Conservation (phyloP, 2,113 vertebrate genomes). For the Micronycteris hirsuta region DNA sequence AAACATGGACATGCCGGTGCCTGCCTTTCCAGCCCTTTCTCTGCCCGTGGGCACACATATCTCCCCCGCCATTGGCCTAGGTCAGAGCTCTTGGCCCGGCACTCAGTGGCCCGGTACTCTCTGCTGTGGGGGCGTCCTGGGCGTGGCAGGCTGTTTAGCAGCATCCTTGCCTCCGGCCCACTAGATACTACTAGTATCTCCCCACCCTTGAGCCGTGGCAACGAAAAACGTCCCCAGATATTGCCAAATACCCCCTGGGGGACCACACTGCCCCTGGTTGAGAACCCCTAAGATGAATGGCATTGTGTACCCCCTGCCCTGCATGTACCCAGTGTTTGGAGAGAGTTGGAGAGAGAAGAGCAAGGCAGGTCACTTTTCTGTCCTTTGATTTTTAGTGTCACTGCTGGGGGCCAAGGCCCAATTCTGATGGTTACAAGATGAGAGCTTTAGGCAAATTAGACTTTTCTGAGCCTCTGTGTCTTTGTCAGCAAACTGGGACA, state of each 20-base stretch:
- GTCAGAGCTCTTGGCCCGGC: rapidly evolving
- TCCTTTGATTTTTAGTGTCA: neutral
- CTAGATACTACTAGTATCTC: neutral
- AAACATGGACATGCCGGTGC: neutral
- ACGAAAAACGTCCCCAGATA: neutral
- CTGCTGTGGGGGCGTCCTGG: neutral
- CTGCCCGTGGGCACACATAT: rapidly evolving
- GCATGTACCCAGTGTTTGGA: neutral
- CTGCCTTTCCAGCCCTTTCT: neutral
- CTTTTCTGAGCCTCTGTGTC: neutral
- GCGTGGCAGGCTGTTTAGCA: neutral
- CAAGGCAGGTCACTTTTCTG: neutral
- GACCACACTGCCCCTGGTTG: neutral
- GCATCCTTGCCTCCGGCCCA: neutral
- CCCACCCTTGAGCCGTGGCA: neutral
- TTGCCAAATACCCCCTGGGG: neutral
- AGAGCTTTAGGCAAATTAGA: neutral
- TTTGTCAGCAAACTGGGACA: neutral
- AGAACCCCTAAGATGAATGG: neutral
- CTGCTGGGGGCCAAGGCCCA: neutral
- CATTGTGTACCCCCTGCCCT: rapidly evolving
- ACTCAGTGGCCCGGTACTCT: neutral
- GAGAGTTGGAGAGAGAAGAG: neutral
- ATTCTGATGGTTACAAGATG: neutral
- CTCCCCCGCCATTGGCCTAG: neutral